Evolutionary conservation across 2,888 invertebrate species (phyloP).

Genomic region (Acrobasis consociella): DNA sequence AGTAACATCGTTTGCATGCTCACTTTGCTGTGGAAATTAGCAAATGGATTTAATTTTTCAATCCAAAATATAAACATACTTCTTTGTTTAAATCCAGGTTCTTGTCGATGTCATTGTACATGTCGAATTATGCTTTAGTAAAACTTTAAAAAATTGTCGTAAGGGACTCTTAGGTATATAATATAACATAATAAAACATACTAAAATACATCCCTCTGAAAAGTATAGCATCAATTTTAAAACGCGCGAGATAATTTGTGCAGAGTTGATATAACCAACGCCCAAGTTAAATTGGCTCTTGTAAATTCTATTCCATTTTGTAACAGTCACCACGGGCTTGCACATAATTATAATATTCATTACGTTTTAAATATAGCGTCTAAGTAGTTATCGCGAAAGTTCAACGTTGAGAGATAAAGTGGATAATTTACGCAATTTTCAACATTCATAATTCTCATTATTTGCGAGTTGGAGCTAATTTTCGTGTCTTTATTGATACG

Average conservation of each 20-base stretch:
- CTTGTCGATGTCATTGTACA: too few species aligned
- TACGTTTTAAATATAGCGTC: not conserved
- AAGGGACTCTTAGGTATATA: not conserved
- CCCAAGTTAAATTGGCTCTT: conserved; percentile 13
- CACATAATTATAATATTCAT: not conserved
- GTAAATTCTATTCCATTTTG: conserved; percentile 5
- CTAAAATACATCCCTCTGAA: not conserved
- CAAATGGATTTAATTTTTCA: too few species aligned
- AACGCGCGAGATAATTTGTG: not conserved
- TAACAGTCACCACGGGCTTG: not conserved
- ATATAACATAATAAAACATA: not conserved
- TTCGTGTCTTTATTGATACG: too few species aligned
- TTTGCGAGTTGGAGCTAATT: too few species aligned
- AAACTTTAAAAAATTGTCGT: too few species aligned
- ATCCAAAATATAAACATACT: too few species aligned
- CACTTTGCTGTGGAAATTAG: not conserved
- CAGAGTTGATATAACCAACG: not conserved
- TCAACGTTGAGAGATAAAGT: not conserved
- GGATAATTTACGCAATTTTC: not conserved
- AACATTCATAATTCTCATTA: not conserved
- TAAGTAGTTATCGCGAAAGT: not conserved
- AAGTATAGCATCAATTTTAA: conserved; percentile 3
- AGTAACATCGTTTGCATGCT: not conserved
- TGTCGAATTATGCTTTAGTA: too few species aligned
- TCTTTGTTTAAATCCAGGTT: too few species aligned